Conservation (phyloP, 2,888 invertebrate genomes). For the Acanthosepion lycidas region DNA sequence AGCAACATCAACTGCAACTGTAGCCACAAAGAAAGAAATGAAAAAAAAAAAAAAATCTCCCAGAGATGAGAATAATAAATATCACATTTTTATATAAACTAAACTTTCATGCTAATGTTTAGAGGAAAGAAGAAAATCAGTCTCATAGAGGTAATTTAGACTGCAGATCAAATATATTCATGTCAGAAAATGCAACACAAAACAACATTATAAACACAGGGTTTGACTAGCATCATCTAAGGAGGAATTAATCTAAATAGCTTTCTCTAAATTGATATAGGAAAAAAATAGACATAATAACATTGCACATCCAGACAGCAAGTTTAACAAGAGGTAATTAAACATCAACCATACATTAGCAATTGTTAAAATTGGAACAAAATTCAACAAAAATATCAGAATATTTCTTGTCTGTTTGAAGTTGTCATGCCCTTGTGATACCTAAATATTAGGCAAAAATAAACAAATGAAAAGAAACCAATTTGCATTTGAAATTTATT, state of each 20-base stretch:
- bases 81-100: neutral
- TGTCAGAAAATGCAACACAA: conserved; percentile 33
- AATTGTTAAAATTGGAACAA: neutral
- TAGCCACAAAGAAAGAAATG: conserved; percentile 24
- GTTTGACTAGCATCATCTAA: conserved; percentile 33
- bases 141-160: neutral
- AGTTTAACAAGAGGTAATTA: neutral
- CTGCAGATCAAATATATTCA: neutral
- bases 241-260: neutral
- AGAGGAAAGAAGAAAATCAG: neutral
- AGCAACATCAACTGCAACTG: conserved; percentile 44
- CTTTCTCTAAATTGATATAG: neutral
- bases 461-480: neutral
- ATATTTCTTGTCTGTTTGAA: conserved; percentile 3
- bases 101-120: conserved; percentile 15
- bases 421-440: neutral
- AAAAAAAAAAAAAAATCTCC: neutral
- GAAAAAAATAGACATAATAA: conserved; percentile 21
- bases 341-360: neutral
- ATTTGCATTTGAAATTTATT: neutral
- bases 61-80: conserved; percentile 23
- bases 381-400: neutral
- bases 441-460: neutral
- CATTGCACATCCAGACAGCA: conserved; percentile 33
- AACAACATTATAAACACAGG: conserved; percentile 10